phyloP scores from a whole-genome alignment of 2,888 invertebrate genomes.

The Zhengitettix transpicula region DNA sequence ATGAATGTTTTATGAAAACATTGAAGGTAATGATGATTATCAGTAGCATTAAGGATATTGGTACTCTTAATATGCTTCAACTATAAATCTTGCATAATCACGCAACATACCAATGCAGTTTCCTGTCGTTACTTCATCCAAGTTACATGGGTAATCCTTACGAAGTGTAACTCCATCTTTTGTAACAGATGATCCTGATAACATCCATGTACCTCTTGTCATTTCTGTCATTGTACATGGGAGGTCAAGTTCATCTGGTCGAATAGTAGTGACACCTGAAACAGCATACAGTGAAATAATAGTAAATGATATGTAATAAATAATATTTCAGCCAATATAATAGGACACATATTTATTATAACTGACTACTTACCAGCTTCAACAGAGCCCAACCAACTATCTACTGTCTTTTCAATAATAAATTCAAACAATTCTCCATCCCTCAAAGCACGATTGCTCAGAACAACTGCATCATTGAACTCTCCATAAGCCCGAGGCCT shows the following conservation, averaged over 20 bases:
- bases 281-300: neutral
- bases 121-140: constrained; percentile 64
- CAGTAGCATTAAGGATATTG: no score
- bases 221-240: constrained; percentile 85
- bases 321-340: neutral
- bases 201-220: constrained; percentile 79
- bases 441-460: constrained; percentile 71
- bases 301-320: neutral
- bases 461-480: constrained; percentile 88
- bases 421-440: constrained; percentile 89
- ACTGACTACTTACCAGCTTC: constrained; percentile 53
- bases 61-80: no score
- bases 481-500: constrained; percentile 77
- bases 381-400: constrained; percentile 83
- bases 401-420: constrained; percentile 75
- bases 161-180: constrained; percentile 73
- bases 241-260: constrained; percentile 74
- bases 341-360: neutral
- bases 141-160: constrained; percentile 69
- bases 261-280: constrained; percentile 71
- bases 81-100: neutral
- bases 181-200: constrained; percentile 84
- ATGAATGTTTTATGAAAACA: no score
- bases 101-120: constrained; percentile 49
- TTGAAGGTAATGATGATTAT: no score